Base-by-base conservation (phyloP, 1,140 invertebrate genomes). In the Leptestheria dahalacensis region DNA sequence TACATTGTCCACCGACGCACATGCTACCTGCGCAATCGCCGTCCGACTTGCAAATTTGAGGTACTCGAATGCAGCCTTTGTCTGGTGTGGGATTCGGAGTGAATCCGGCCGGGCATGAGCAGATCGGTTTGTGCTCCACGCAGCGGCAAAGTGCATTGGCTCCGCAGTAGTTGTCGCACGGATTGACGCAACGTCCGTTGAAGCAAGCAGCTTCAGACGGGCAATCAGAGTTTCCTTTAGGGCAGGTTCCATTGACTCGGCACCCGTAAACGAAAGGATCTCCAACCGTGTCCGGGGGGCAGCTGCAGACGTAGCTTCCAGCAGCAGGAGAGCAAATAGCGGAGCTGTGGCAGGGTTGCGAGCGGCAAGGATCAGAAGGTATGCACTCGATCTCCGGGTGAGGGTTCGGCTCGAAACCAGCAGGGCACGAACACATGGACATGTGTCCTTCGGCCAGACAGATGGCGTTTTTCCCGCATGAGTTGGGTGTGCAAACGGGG, bases 401-500 rank as follows among this genome's bases (percentile, higher is more conserved):
- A 1, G 90, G 88, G 71, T 91, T 84, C 0, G 85, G 78, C 66
- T 75, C 77, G 66, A 80, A 88, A 1, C 89, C 88, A 18, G 83
- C 81, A 23, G 86, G 87, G 69, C 91, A 94, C 66, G 86, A 83
- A 66, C 90, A 94, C 2, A 79, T 79, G 1, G 82, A 79, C 65
- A 79, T 80, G 67, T 91, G 88, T 67, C 87, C 82, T 68, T 91
- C 86, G 11, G 86, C 82, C 62, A 91, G 80, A 68, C 90, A 94
- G 48, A 93, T 84, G 10, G 90, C 86, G 72, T 91, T 90, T 25
- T 79, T 79, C 1, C 89, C 90, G 67, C 90, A 94, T 6, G 83
- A 80, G 64, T 87, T 81, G 68, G 84, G 81, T 61, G 81, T 79
- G 68, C 88, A 92, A 15, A 83, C 86, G 69, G 88, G 81, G 61